phyloP scores from a whole-genome alignment of 1,140 invertebrate species.

The Hesperophylax magnus region DNA sequence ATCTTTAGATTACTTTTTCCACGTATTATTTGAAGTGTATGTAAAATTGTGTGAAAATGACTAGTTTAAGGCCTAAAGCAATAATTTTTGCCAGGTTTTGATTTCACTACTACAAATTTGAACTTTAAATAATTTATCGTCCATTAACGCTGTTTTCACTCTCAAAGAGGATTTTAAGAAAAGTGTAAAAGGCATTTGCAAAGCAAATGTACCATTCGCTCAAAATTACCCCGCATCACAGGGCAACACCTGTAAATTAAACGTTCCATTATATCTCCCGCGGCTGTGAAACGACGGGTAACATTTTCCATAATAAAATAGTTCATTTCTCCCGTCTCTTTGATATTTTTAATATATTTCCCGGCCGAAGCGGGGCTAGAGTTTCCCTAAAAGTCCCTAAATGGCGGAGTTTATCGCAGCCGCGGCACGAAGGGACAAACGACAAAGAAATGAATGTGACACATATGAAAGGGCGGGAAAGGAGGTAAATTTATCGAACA shows the following conservation, averaged over 20 bases:
- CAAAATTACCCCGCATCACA: not conserved
- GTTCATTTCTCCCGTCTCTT: slow-evolving; percentile 35
- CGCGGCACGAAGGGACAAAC: slow-evolving; percentile 28
- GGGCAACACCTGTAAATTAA: slow-evolving; percentile 25
- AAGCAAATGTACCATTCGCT: slow-evolving; percentile 7
- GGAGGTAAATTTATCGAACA: slow-evolving; percentile 38
- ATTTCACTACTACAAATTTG: too few species aligned
- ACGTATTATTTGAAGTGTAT: too few species aligned
- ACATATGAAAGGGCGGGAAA: slow-evolving; percentile 46
- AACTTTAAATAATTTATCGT: too few species aligned
- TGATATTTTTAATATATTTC: slow-evolving; percentile 42
- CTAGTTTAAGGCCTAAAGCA: too few species aligned
- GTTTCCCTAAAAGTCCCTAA: too few species aligned
- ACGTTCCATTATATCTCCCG: not conserved
- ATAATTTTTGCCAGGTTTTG: too few species aligned
- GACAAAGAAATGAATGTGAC: slow-evolving; percentile 47
- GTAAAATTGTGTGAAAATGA: too few species aligned
- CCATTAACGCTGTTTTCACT: too few species aligned
- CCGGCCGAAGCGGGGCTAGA: not conserved
- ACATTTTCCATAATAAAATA: slow-evolving; percentile 33
- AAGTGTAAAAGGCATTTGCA: not conserved
- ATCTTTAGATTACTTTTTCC: too few species aligned
- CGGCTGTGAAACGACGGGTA: slow-evolving; percentile 18
- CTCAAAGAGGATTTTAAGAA: too few species aligned
- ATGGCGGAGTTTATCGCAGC: slow-evolving; percentile 10